Evolutionary conservation across 2,113 vertebrate species (phyloP).

Genomic region (Rhinoptilus africanus): DNA sequence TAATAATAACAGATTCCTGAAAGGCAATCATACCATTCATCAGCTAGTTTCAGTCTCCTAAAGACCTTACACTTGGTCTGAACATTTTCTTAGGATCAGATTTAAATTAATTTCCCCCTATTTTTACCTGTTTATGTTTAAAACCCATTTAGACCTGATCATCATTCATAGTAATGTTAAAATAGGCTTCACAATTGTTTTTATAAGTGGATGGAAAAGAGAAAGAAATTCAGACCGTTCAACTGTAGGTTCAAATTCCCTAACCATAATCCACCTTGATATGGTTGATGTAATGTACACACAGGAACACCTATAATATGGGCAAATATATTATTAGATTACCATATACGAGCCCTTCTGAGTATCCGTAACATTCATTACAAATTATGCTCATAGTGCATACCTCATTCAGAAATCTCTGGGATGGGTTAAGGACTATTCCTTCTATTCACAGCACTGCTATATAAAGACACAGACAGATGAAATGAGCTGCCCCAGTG

Average conservation of each 20-base stretch:
- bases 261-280: background rate
- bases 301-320: background rate
- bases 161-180: background rate
- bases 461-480: background rate
- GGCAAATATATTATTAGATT: background rate
- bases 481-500: background rate
- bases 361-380: background rate
- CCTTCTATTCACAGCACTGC: background rate
- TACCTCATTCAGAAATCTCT: background rate
- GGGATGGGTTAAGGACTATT: background rate
- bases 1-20: background rate
- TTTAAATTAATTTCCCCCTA: background rate
- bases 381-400: background rate
- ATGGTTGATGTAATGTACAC: background rate
- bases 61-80: background rate
- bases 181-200: background rate
- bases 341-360: background rate
- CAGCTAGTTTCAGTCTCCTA: background rate
- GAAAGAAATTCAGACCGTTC: background rate
- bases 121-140: background rate
- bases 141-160: background rate
- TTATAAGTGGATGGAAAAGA: background rate
- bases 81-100: background rate
- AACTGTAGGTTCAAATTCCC: background rate
- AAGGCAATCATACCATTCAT: background rate